Evolutionary conservation across 2,888 invertebrate species (phyloP), one percentile per base, ranked within the genome.

Genomic region (Patella depressa): DNA sequence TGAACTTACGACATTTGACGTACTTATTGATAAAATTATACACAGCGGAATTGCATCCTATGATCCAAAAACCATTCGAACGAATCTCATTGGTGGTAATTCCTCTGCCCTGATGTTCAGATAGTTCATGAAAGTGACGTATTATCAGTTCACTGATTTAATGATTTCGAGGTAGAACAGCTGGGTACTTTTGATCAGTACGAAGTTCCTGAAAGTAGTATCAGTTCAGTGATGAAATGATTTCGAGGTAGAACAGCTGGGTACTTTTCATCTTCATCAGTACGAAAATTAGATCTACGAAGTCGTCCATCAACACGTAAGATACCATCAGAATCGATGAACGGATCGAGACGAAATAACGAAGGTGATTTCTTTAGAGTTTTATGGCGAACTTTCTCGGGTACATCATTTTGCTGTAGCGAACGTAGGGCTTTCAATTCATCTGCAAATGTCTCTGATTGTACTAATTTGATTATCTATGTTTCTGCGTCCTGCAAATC

Each of bases 51-150:
- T 85, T 79, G 9, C 83, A 86, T 4, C 83, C 79, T 2, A 89
- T 72, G 3, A 89, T 86, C 90, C 90, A 91, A 75, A 82, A 90
- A 59, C 59, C 59, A n/a, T 24, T 24, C 0, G 24, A 24, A 24
- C 24, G 24, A 24, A 24, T 1, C 24, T 24, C 24, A 24, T 24
- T 24, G 24, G 24, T 24, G 1, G 24, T 24, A 24, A 24, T 24
- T 24, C 1, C 24, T 24, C 24, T 24, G 24, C 24, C 24, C 24
- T 59, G 59, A 59, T 59, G 59, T 59, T 59, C 59, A 1, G 17
- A 59, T 14, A 14, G 15, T 14, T 59, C 15, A 59, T 59, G 59
- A 59, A 14, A 59, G 15, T 59, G n/a, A 14, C 15, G 11, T 14
- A 59, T 59, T 14, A 14, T n/a, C n/a, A n/a, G n/a, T n/a, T n/a